Evolutionary conservation across 2,888 invertebrate genomes (phyloP), one percentile per base, ranked within the genome.

Genomic region (Epinotia ramella): DNA sequence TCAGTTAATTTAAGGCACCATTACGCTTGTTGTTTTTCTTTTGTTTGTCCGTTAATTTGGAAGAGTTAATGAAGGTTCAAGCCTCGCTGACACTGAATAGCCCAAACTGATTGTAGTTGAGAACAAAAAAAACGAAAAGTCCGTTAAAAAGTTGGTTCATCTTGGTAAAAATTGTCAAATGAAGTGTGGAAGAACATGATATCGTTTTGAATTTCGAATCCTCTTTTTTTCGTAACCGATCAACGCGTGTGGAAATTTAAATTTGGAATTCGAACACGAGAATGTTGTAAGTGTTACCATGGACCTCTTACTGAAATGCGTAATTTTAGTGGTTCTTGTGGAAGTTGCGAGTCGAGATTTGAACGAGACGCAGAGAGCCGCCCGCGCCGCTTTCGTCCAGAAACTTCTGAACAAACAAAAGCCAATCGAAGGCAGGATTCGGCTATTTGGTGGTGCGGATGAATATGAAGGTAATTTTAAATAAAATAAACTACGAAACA

Each of bases 361-460:
- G 3, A 87, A 85, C 85, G 92, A 90, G 71, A 84, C 73, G 71
- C 94, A 94, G 72, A 89, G 94, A 76, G 82, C 86, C 2, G 78
- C 84, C 1, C 88, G 95, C 65, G 96, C 96, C 0, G 92, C 95
- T 44, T 94, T 97, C 77, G 95, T 97, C 18, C 96, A 96, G 83
- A 96, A 96, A 81, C 95, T 97, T 80, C 91, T 97, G 79, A 97
- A 96, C 82, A 95, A 96, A 77, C 91, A 96, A 77, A 96, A 96
- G 85, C 96, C 96, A 87, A 95, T 96, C 80, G 97, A 98, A 81
- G 97, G 97, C 12, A 96, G 96, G 76, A 87, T 97, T 20, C 96
- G 96, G 80, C 91, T 98, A 9, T 94, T 96, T 0, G 97, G 97
- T 24, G 97, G 97, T 6, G 86, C 95, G 24, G 95, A 91, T 68